Conservation (phyloP, 2,888 invertebrate genomes). For the Leptopterna dolabrata region DNA sequence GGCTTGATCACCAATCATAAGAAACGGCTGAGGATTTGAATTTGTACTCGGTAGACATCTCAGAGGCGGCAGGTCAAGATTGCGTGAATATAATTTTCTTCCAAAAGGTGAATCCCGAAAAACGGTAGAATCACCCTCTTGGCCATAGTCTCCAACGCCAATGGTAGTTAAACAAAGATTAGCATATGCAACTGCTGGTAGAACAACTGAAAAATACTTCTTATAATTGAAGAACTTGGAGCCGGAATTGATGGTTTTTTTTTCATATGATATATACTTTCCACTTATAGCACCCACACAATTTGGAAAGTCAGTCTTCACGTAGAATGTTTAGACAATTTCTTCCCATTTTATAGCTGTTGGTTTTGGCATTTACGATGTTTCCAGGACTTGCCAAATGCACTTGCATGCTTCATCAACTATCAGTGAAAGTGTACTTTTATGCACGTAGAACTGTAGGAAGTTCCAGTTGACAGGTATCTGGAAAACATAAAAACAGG, state of each 20-base stretch:
- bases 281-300: constrained; percentile 22
- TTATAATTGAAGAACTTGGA: constrained; percentile 50
- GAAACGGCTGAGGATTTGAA: constrained; percentile 21
- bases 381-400: constrained; percentile 36
- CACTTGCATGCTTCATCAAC: constrained; percentile 41
- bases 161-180: constrained; percentile 49
- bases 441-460: constrained; percentile 36
- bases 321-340: constrained; percentile 46
- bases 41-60: constrained; percentile 49
- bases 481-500: constrained; percentile 11
- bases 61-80: constrained; percentile 57
- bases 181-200: constrained; percentile 48
- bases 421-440: constrained; percentile 37
- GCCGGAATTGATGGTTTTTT: constrained; percentile 47
- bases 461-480: constrained; percentile 27
- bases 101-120: constrained; percentile 54
- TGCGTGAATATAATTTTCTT: constrained; percentile 56
- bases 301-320: constrained; percentile 46
- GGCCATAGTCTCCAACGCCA: constrained; percentile 48
- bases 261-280: constrained; percentile 46
- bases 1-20: constrained; percentile 20
- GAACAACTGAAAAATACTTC: constrained; percentile 51
- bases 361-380: constrained; percentile 29
- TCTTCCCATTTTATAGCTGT: constrained; percentile 43
- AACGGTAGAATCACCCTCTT: constrained; percentile 45